A percentile compares a stretch with the other conserved stretches of the same genome.
Conservation (phyloP, 2,888 invertebrate genomes). For the Penaeus monodon region DNA sequence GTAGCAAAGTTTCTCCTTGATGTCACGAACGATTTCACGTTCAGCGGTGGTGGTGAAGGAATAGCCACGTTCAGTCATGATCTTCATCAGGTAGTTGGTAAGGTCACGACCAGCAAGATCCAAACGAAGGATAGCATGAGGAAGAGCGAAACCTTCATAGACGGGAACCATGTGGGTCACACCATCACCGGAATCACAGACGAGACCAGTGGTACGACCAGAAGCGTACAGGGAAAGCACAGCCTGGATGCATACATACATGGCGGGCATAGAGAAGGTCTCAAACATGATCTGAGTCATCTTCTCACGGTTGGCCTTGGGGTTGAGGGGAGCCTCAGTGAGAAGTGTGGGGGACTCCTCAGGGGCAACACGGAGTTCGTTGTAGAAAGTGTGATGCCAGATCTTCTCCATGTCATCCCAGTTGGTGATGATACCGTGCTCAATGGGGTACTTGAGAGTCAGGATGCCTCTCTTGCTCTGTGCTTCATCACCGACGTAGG, state of each 20-base stretch:
- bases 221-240: neutral
- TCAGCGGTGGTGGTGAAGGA: constrained; percentile 62
- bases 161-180: constrained; percentile 38
- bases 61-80: constrained; percentile 78
- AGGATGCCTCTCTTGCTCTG: constrained; percentile 66
- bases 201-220: constrained; percentile 33
- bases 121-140: constrained; percentile 35
- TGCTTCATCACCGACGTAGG: constrained; percentile 65
- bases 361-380: constrained; percentile 94
- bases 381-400: constrained; percentile 99
- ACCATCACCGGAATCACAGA: constrained; percentile 41
- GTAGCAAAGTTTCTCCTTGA: constrained; percentile 64
- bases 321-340: constrained; percentile 93
- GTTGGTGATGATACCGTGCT: constrained; percentile 77
- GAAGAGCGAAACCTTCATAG: constrained; percentile 39
- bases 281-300: constrained; percentile 88
- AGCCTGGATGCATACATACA: constrained; percentile 67
- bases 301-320: constrained; percentile 95
- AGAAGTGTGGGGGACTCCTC: constrained; percentile 78
- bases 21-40: constrained; percentile 63
- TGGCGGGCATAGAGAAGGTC: constrained; percentile 80
- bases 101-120: too few species aligned
- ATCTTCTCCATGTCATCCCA: constrained; percentile 99
- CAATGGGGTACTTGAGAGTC: constrained; percentile 65
- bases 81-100: constrained; percentile 79